These are phyloP conservation scores for Panopea generosa DNA, from an alignment of 2,888 invertebrate genomes.

Conservation along the genomic window DNA sequence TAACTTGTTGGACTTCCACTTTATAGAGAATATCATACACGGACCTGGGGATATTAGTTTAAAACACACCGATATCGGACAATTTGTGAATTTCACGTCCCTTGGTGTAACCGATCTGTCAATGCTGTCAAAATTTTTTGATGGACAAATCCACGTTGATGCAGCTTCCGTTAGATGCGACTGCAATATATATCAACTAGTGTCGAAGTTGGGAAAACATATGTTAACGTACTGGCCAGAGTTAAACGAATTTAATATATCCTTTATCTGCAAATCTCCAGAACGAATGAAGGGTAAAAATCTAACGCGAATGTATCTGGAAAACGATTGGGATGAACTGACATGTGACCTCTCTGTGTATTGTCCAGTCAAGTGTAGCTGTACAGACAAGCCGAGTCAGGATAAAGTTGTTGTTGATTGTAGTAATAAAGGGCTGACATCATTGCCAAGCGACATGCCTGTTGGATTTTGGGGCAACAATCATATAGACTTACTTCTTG, in stretches of 20 bases:
- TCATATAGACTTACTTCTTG: slow-evolving; percentile 22
- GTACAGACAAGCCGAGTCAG: slow-evolving; percentile 35
- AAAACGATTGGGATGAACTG: slow-evolving; percentile 15
- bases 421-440: slow-evolving; percentile 12
- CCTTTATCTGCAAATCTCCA: background rate
- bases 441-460: slow-evolving; percentile 24
- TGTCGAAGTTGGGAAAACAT: background rate
- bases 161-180: slow-evolving; percentile 17
- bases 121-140: background rate
- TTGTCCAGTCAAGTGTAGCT: slow-evolving; percentile 32
- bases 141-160: background rate
- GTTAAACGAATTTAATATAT: background rate
- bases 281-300: slow-evolving; percentile 25
- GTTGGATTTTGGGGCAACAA: slow-evolving; percentile 29
- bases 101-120: slow-evolving; percentile 16
- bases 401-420: slow-evolving; percentile 29
- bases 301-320: background rate
- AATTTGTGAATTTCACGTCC: slow-evolving; percentile 22
- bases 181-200: slow-evolving; percentile 21
- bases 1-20: background rate
- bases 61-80: slow-evolving; percentile 5
- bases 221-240: slow-evolving; percentile 3
- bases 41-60: slow-evolving; percentile 32
- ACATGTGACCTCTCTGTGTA: slow-evolving; percentile 31
- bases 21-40: slow-evolving; percentile 2